phyloP scores from a whole-genome alignment of 2,888 invertebrate species.

The Pycnomerus fuliginosus region DNA sequence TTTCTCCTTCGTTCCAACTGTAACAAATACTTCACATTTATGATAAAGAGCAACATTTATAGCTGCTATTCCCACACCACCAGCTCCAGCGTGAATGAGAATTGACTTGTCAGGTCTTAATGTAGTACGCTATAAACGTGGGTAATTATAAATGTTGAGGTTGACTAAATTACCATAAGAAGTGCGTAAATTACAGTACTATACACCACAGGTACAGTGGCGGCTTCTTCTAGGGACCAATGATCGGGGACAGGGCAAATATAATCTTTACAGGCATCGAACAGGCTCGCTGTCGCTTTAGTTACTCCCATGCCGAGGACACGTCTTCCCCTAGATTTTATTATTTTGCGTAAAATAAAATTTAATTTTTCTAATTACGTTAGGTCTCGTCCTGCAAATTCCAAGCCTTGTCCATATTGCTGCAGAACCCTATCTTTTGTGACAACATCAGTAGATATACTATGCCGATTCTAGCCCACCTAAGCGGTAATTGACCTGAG shows the following conservation, averaged over 20 bases:
- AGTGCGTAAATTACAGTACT: no score
- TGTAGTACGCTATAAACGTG: neutral
- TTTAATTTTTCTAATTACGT: no score
- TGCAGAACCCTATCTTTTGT: constrained; percentile 65
- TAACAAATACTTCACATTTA: constrained; percentile 60
- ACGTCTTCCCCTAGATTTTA: constrained; percentile 35
- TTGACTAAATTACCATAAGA: neutral
- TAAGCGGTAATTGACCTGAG: no score
- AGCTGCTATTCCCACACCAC: constrained; percentile 66
- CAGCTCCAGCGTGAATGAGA: constrained; percentile 52
- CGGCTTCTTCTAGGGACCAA: no score
- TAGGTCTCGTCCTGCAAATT: constrained; percentile 62
- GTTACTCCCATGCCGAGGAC: no score
- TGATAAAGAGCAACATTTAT: constrained; percentile 58
- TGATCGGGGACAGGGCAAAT: neutral
- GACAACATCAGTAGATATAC: constrained; percentile 78
- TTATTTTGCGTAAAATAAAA: no score
- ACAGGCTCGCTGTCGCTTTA: no score
- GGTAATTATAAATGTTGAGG: neutral
- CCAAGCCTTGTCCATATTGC: constrained; percentile 68
- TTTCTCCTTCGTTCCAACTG: constrained; percentile 58
- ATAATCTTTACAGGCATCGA: neutral
- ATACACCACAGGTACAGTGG: no score
- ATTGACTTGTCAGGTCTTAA: constrained; percentile 2
- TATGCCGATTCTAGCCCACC: no score